Conservation (phyloP, 2,797 vertebrate genomes). For the Artibeus lituratus region DNA sequence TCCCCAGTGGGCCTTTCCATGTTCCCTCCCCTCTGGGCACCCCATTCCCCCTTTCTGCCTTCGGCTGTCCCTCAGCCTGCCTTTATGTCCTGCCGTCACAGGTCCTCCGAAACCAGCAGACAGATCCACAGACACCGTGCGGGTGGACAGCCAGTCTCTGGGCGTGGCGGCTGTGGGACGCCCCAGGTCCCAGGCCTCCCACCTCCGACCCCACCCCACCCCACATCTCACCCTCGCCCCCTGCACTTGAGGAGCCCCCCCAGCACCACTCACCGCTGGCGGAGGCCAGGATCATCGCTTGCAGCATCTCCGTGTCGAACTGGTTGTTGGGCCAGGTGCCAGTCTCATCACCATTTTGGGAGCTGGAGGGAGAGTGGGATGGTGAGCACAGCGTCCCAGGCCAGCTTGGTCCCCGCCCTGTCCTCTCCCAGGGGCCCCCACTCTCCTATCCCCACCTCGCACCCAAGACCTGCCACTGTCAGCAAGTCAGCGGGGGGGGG, state of each 20-base stretch:
- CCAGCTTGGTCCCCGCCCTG: background rate
- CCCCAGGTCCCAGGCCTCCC: background rate
- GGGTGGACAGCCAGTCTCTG: background rate
- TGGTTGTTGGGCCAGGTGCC: constrained; percentile 98
- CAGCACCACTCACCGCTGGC: constrained; percentile 90
- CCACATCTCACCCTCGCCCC: background rate
- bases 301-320: constrained; percentile 97
- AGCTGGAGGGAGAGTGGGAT: constrained; percentile 76
- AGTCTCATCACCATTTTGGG: constrained; percentile 95
- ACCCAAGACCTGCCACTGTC: background rate
- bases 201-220: too few relatives aligned
- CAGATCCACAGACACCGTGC: background rate
- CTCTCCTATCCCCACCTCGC: background rate
- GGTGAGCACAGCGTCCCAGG: background rate
- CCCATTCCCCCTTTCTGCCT: background rate
- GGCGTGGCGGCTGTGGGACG: background rate
- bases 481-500: background rate
- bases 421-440: background rate
- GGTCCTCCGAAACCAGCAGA: background rate
- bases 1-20: background rate
- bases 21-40: background rate
- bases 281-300: constrained; percentile 96
- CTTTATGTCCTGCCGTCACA: background rate
- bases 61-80: background rate
- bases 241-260: too few relatives aligned